Percentiles rank a stretch among this genome's conserved stretches.
Evolutionary conservation across 2,797 vertebrate species (phyloP).

Genomic region (Nyctibius grandis): DNA sequence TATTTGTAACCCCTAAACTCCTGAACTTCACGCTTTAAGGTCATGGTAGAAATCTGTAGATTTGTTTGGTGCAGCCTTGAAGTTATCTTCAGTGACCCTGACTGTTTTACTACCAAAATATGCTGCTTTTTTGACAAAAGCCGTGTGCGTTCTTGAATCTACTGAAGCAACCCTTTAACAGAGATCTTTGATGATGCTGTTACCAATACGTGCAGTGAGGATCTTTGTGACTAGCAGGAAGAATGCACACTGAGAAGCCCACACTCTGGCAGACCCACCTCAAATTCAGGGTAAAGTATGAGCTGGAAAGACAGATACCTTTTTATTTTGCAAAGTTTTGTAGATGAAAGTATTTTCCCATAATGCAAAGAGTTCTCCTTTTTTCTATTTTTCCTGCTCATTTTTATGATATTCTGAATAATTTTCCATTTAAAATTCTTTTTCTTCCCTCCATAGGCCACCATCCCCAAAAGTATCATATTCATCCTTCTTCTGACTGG

Average conservation of each 20-base stretch:
- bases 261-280: not conserved
- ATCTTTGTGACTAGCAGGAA: not conserved
- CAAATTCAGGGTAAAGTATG: not conserved
- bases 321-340: not conserved
- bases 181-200: not conserved
- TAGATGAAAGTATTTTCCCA: not conserved
- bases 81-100: not conserved
- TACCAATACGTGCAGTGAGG: not conserved
- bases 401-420: constrained; percentile 43
- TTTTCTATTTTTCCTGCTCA: not conserved
- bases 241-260: not conserved
- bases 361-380: not conserved
- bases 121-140: not conserved
- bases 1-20: not conserved
- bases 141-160: accelerated
- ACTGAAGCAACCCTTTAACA: not conserved
- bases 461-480: constrained; percentile 57
- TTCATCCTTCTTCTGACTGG: constrained; percentile 43
- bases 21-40: not conserved
- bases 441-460: constrained; percentile 42
- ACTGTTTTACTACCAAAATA: not conserved
- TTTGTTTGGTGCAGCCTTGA: not conserved
- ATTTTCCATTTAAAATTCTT: constrained; percentile 48
- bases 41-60: not conserved
- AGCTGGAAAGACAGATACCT: not conserved